phyloP scores from a whole-genome alignment of 2,113 vertebrate genomes.

The Choloepus hoffmanni region DNA sequence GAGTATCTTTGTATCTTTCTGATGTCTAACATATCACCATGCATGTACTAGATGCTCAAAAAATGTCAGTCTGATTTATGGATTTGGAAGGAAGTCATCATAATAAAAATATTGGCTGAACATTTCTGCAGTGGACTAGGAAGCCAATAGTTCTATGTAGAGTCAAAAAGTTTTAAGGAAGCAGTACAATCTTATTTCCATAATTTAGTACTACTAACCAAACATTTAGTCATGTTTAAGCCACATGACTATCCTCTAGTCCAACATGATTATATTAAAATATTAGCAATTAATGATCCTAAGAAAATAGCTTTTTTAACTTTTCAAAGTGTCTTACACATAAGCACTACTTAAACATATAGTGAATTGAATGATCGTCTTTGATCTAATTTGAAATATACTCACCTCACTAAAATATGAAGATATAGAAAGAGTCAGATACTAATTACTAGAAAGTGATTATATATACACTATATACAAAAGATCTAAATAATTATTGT shows the following conservation, averaged over 20 bases:
- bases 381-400: conserved; percentile 49
- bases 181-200: conserved; percentile 29
- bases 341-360: conserved; percentile 39
- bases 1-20: conserved; percentile 12
- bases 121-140: neutral
- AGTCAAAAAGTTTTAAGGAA: conserved; percentile 35
- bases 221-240: conserved; percentile 34
- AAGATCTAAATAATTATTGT: too few relatives aligned
- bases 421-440: conserved; percentile 24
- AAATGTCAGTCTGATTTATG: conserved; percentile 20
- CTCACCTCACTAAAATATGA: neutral
- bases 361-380: conserved; percentile 29
- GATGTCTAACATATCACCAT: conserved; percentile 1
- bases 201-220: conserved; percentile 23
- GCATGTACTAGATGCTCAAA: neutral
- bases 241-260: neutral
- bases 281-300: conserved; percentile 19
- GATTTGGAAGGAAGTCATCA: neutral
- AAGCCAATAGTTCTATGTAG: conserved; percentile 31
- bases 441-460: conserved; percentile 28
- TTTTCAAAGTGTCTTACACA: conserved; percentile 43
- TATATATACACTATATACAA: neutral
- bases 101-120: conserved; percentile 41
- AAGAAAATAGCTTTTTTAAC: conserved; percentile 20
- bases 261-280: neutral